Conservation (phyloP, 2,797 vertebrate species). For the Dermochelys coriacea region DNA sequence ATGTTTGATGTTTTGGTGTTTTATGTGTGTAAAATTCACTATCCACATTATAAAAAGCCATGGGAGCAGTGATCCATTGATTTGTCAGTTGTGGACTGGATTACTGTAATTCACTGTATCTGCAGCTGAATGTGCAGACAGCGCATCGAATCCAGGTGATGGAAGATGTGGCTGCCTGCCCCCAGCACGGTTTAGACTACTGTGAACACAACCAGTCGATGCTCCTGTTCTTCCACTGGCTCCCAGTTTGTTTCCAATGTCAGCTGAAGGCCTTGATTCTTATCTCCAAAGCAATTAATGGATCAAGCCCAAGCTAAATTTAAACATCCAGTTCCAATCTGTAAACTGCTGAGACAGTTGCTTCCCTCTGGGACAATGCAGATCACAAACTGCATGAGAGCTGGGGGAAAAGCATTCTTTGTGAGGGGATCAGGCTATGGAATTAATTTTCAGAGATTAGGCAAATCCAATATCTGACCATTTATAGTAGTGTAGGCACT, state of each 20-base stretch:
- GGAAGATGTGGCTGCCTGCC: not conserved
- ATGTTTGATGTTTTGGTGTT: not conserved
- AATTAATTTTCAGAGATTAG: rapidly evolving
- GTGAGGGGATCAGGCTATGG: too few relatives aligned
- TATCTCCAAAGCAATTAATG: not conserved
- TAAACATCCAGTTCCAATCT: not conserved
- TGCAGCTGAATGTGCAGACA: not conserved
- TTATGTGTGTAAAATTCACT: not conserved
- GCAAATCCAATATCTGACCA: not conserved
- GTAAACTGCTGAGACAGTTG: not conserved
- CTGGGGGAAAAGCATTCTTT: not conserved
- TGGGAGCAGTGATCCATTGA: not conserved
- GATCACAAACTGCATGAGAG: not conserved
- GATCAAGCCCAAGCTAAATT: not conserved
- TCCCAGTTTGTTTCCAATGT: not conserved
- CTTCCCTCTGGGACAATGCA: not conserved
- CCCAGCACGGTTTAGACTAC: not conserved
- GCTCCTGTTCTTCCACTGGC: not conserved
- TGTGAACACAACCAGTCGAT: not conserved
- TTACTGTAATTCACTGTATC: not conserved
- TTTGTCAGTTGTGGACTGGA: not conserved
- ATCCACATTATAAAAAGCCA: not conserved
- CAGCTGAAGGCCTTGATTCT: not conserved
- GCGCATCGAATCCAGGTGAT: not conserved
- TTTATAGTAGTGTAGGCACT: rapidly evolving